Evolutionary conservation across 2,888 invertebrate genomes (phyloP).

Genomic region (Lochmaea crataegi): DNA sequence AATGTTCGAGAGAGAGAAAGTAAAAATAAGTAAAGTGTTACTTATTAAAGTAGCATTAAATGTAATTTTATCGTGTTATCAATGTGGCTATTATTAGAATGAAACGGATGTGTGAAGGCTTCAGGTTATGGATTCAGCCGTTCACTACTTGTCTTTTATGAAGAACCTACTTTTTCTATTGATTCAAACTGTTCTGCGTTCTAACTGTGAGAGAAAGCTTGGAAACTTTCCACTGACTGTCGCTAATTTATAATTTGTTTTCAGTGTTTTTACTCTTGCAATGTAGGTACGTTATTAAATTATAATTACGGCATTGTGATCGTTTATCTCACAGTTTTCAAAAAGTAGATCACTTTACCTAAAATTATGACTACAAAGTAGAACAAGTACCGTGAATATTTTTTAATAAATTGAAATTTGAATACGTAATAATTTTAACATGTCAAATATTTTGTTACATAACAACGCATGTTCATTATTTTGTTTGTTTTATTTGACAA

Average conservation of each 20-base stretch:
- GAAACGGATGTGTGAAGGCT: constrained; percentile 41
- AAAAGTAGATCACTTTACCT: neutral
- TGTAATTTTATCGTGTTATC: constrained; percentile 8
- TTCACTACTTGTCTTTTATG: constrained; percentile 40
- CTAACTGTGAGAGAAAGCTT: constrained; percentile 49
- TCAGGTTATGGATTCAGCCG: constrained; percentile 40
- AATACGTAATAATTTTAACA: too few species aligned
- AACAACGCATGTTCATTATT: too few species aligned
- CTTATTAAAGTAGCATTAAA: constrained; percentile 11
- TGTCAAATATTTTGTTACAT: too few species aligned
- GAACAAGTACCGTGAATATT: too few species aligned
- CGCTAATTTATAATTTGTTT: constrained; percentile 47
- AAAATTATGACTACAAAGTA: neutral
- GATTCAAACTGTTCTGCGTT: constrained; percentile 47
- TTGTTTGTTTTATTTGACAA: too few species aligned
- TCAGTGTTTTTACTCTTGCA: constrained; percentile 1
- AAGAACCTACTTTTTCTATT: constrained; percentile 52
- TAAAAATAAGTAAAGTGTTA: constrained; percentile 26
- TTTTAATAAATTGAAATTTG: too few species aligned
- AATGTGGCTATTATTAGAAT: constrained; percentile 32
- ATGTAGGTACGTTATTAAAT: neutral
- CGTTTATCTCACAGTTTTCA: neutral
- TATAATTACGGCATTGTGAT: constrained; percentile 8
- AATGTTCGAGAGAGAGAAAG: constrained; percentile 18
- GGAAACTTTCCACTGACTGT: constrained; percentile 51